These are phyloP conservation scores for Cheirogaleus medius DNA, from an alignment of 2,113 vertebrate genomes.

Conservation along the genomic window DNA sequence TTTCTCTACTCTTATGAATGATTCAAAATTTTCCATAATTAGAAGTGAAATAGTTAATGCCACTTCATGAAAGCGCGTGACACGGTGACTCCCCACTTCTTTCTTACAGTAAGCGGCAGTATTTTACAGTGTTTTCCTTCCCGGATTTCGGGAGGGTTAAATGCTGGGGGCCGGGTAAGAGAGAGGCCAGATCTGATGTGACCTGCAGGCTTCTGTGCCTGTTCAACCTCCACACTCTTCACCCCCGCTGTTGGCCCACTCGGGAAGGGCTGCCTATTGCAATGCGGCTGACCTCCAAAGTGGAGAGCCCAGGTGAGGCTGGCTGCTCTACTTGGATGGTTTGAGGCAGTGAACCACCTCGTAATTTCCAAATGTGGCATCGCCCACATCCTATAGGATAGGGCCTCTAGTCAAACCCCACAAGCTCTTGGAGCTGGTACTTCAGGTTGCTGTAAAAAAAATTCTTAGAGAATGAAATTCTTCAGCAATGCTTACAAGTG, in stretches of 20 bases:
- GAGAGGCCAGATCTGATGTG: background rate
- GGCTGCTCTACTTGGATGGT: background rate
- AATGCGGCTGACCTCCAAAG: background rate
- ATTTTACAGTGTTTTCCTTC: background rate
- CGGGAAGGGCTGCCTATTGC: background rate
- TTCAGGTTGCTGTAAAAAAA: background rate
- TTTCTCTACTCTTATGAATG: background rate
- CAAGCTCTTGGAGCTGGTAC: background rate
- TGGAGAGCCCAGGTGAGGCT: background rate
- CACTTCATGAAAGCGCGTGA: background rate
- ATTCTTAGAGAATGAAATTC: background rate
- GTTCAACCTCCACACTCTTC: no score
- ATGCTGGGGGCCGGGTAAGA: background rate
- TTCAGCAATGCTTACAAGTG: background rate
- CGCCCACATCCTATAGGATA: background rate
- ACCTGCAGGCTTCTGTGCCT: background rate
- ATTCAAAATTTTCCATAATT: background rate
- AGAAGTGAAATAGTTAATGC: background rate
- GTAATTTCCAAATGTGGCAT: background rate
- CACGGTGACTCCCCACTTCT: background rate
- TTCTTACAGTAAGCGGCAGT: background rate
- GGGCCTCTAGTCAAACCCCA: background rate
- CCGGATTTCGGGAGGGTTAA: background rate
- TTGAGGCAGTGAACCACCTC: background rate
- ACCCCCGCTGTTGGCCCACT: background rate